Base-by-base conservation (phyloP, 2,797 vertebrate genomes). In the Spea hammondii region DNA sequence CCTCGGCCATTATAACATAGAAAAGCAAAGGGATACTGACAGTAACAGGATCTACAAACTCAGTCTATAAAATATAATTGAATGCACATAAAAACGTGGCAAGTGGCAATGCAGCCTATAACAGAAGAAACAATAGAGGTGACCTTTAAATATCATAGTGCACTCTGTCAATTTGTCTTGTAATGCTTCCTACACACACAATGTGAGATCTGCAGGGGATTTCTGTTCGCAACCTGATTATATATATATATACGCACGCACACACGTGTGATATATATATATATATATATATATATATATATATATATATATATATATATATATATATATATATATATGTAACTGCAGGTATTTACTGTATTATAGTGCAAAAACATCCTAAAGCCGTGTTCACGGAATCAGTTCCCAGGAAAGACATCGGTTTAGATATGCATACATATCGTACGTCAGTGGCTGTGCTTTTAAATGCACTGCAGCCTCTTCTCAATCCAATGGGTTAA, bases 81-180 rank as follows among this genome's bases (percentile, higher is more conserved):
- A 32, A 32, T 32, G 32, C 32, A 32, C 32, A 32, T 32, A 62
- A 72, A 72, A 60, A 72, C 4, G 44, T 11, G 69, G 70, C 50
- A 46, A 72, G 17, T 59, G 54, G 53, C 50, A 55, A 72, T 60
- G 13, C 55, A 72, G 57, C 12, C 62, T 60, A 8, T 49, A 64
- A 60, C 12, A 50, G 4, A 8, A 60, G 8, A 59, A 60, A 60
- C 46, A 62, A 49, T 48, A 53, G 46, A 72, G 13, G 55, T 60
- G 70, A 60, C 71, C 71, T 72, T 74, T 74, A 64, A 72, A 74
- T 64, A 74, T 64, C 70, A 72, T 72, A 72, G 54, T 32, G 53
- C 45, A 60, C 46, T 74, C 7, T 14, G 50, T 50, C 53, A 72
- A 60, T 54, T 72, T 60, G 32, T n/a, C n/a, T 74, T 72, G 60